Evolutionary conservation across 2,797 vertebrate genomes (phyloP).

Genomic region (Fringilla coelebs): DNA sequence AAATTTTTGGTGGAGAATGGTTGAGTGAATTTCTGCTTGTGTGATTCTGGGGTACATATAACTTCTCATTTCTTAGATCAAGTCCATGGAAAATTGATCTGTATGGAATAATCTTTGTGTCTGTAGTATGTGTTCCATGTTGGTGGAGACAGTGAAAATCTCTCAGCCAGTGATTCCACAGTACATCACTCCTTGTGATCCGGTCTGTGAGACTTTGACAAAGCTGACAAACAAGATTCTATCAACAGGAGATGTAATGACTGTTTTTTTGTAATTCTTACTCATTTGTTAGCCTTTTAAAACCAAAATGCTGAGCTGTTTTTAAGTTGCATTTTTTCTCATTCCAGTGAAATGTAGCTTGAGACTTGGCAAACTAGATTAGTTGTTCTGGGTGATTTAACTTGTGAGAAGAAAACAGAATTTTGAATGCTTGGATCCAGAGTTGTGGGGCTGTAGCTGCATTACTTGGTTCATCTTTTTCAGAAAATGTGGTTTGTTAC

Average conservation of each 20-base stretch:
- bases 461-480: background rate
- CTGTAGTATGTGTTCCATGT: background rate
- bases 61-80: background rate
- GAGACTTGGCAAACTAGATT: background rate
- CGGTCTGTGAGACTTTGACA: background rate
- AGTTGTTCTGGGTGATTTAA: background rate
- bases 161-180: constrained; percentile 32
- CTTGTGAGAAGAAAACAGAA: background rate
- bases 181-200: background rate
- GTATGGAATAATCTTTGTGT: background rate
- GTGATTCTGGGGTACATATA: background rate
- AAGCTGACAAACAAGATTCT: background rate
- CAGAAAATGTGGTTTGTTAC: background rate
- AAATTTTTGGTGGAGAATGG: background rate
- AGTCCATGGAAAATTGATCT: background rate
- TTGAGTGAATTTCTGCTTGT: background rate
- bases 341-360: background rate
- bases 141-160: background rate
- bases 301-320: constrained; percentile 9
- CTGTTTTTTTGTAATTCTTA: background rate
- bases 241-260: background rate
- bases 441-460: background rate
- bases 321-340: constrained; percentile 1
- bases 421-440: background rate
- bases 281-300: background rate